Conservation (phyloP, 2,888 invertebrate species). For the Sinotaia quadrata region DNA sequence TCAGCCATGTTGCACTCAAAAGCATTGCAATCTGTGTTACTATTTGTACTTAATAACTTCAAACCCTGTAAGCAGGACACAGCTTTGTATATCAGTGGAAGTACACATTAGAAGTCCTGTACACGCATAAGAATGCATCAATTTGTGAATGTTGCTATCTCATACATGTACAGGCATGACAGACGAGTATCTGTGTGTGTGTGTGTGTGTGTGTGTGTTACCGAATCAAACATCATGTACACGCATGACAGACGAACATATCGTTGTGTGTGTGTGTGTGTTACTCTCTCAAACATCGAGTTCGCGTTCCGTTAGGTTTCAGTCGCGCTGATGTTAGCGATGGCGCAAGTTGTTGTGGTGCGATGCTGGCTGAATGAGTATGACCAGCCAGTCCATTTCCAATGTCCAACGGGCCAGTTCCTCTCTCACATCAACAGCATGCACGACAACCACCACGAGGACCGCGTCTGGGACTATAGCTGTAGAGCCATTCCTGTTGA, state of each 20-base stretch:
- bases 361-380: not conserved
- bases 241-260: too few species aligned
- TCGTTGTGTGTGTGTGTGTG: slow-evolving; percentile 19
- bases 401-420: slow-evolving; percentile 7
- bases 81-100: too few species aligned
- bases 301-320: not conserved
- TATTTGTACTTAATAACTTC: too few species aligned
- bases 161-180: too few species aligned
- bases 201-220: slow-evolving; percentile 13
- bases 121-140: too few species aligned
- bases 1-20: too few species aligned
- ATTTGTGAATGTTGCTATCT: too few species aligned
- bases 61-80: too few species aligned
- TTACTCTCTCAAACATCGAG: not conserved
- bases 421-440: not conserved
- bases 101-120: too few species aligned
- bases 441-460: slow-evolving; percentile 5
- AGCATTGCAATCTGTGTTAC: too few species aligned
- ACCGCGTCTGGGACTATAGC: slow-evolving; percentile 1
- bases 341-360: not conserved
- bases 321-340: not conserved
- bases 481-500: not conserved
- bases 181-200: too few species aligned
- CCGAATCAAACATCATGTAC: too few species aligned
- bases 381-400: slow-evolving; percentile 1